Percentiles rank a stretch among this genome's conserved stretches.
Evolutionary conservation across 2,888 invertebrate genomes (phyloP).

Genomic region (Hyposoter dolosus): DNA sequence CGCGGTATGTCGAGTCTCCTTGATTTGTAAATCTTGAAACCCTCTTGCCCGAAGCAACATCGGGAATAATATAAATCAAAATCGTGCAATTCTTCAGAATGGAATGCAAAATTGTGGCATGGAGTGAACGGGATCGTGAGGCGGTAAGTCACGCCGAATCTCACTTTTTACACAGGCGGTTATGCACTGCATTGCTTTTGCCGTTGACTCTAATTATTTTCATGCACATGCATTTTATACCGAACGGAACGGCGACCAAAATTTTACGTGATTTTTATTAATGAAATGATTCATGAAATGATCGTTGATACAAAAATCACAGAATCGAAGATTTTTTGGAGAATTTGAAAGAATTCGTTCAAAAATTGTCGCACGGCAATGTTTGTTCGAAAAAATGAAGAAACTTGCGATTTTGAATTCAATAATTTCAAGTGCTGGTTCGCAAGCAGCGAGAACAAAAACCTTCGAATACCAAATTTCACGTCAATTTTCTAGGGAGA

Average conservation of each 20-base stretch:
- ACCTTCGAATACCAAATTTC: neutral
- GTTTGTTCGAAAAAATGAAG: too few species aligned
- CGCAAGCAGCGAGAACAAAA: too few species aligned
- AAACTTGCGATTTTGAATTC: too few species aligned
- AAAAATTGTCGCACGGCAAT: too few species aligned
- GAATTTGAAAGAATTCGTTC: too few species aligned
- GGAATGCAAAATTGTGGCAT: conserved; percentile 23
- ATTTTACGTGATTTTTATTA: neutral
- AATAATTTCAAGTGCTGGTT: neutral
- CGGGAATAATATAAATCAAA: conserved; percentile 8
- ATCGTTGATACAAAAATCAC: neutral
- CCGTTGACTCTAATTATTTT: neutral
- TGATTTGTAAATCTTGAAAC: neutral
- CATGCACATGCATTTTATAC: neutral
- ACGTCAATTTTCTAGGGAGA: neutral
- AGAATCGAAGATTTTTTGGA: too few species aligned
- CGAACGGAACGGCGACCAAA: neutral
- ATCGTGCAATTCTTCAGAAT: conserved; percentile 32
- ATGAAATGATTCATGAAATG: neutral
- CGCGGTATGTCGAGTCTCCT: neutral
- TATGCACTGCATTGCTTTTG: conserved; percentile 18
- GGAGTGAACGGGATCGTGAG: conserved; percentile 52
- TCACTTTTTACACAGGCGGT: conserved; percentile 35
- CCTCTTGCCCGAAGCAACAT: neutral
- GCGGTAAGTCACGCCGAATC: conserved; percentile 61